Evolutionary conservation across 2,113 vertebrate genomes (phyloP), one percentile per base, ranked within the genome.

Genomic region (Paratilapia polleni): DNA sequence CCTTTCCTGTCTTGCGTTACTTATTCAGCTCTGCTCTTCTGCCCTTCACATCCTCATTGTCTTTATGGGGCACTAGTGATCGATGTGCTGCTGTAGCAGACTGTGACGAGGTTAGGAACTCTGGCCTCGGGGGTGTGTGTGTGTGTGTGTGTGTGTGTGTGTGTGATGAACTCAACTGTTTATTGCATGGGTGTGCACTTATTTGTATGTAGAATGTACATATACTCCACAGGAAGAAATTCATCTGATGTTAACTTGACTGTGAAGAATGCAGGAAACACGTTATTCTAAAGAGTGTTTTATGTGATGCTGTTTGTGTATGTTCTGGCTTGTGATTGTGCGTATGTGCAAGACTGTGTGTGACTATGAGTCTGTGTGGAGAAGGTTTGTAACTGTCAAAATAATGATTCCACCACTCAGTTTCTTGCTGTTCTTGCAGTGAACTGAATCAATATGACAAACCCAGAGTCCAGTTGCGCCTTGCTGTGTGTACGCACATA

Each of bases 321-420:
- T 61, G 28, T 79, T 68, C 28, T 41, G 15, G 57, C 64, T 56
- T 78, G 54, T 47, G 24, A 15, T 13, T 82, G n/a, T 38, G 28
- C 78, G 41, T 28, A 6, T 49, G 61, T 82, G 81, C 5, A 19
- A 13, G 17, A 49, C 19, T 66, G 13, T 83, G 61, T 70, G 47
- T 13, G 52, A 14, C 1, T 52, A 22, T 15, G 19, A 17, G 22
- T 28, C 3, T n/a, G 57, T 75, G 54, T 26, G 38, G 62, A 74
- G 49, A 24, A 34, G 70, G 86, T 92, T 88, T 91, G 87, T 91
- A 88, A 78, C 87, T 93, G 92, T 93, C 92, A 90, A 87, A 90
- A 91, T 89, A 92, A 94, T 93, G 83, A 91, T 87, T 88, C 76
- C 77, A 26, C 89, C 59, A 64, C 83, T 92, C 91, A 84, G 90